Base-by-base conservation (phyloP, 2,797 vertebrate species). In the Pygocentrus nattereri region DNA sequence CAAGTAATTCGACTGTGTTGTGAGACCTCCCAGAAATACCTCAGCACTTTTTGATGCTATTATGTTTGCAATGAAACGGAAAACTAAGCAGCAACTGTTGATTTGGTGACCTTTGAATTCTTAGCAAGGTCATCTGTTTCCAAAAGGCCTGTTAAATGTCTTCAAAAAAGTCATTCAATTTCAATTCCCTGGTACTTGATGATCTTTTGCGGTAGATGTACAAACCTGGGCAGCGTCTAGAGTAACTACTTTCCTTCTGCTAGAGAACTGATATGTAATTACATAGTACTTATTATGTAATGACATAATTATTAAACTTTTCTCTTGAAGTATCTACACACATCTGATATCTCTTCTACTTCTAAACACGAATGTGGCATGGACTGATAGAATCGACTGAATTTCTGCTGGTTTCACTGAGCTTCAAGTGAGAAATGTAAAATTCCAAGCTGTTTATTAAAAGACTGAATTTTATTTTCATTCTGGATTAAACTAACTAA, bases 401-500 rank as follows among this genome's bases (percentile, higher is more conserved):
- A 44, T 44, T 44, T 11, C 41, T 19, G 0, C 15, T 50, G 23
- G 10, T 23, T 58, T 54, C 4, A 54, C 10, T n/a, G 52, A 54
- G 52, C 52, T 59, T 1, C 15, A 25, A 25, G 58, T 16, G 3
- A 61, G 58, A 61, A 61, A 30, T 15, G 15, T 11, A 58, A 58
- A 54, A 19, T 19, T 21, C 5, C 19, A 19, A 54, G 4, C 10
- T 47, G n/a, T n/a, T n/a, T n/a, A n/a, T 18, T 31, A 62, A 62
- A 31, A 19, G 59, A 62, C 19, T 59, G 58, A 27, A 59, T 59
- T 21, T 21, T 54, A 47, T 38, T 30, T 25, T 56, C 64, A 25
- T 73, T 74, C 25, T 27, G 65, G 49, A 78, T 80, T 64, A 49
- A 16, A 64, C 56, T 23, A 41, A 5, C 16, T 71, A 58, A 41